Evolutionary conservation across 1,140 invertebrate species (phyloP), one percentile per base, ranked within the genome.

Genomic region (Ostrea denselamellosa): DNA sequence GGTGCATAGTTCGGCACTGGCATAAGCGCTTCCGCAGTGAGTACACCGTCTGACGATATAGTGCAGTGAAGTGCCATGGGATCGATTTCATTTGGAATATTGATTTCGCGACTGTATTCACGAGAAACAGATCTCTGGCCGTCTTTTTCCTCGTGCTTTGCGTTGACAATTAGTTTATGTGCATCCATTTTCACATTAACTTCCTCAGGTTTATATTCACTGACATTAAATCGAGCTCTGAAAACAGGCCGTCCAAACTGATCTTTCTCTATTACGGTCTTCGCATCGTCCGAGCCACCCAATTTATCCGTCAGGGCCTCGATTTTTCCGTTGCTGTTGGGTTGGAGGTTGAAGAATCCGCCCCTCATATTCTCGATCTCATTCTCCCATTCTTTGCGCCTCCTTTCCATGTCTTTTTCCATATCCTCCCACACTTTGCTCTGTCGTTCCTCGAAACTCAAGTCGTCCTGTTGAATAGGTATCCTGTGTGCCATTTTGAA

Each of bases 361-460:
- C 90, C 93, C 88, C 94, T 91, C 94, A 95, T 94, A 86, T 91
- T 91, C 88, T 94, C 93, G 17, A 95, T 94, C 83, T 95, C 94
- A 14, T 91, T 90, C 88, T 95, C 93, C 94, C 94, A 95, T 89
- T 95, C 94, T 52, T 91, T 90, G n/a, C 93, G 88, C 53, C 94
- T 85, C 52, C 91, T 85, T 44, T 94, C 94, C 93, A 95, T 93
- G 58, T 94, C 92, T 82, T 90, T 86, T 85, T 94, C 92, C 94
- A 95, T 94, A 52, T 94, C 92, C 53, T 92, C 92, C 93, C 93
- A 95, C 34, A 95, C 90, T 87, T 91, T 90, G 62, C 91, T 91
- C 88, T 94, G 93, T 25, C 93, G 88, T 83, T 95, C 93, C 52
- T 93, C 94, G 68, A 94, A 94, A 77, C 91, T 92, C 10, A 92